phyloP scores from a whole-genome alignment of 2,797 vertebrate species.

The Novumbra hubbsi region DNA sequence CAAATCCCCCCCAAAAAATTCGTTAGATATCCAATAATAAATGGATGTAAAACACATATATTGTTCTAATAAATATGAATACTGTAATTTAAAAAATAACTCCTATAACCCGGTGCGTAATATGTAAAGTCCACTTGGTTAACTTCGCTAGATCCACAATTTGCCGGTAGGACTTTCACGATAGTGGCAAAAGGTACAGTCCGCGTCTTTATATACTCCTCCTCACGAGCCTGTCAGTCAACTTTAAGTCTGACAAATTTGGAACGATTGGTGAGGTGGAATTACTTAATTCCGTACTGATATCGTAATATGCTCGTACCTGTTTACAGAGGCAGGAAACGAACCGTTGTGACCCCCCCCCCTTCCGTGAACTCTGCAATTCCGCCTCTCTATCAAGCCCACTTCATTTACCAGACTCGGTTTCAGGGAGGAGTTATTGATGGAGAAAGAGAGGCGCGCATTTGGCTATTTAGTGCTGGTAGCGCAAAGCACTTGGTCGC shows the following conservation, averaged over 20 bases:
- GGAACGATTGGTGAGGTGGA: constrained; percentile 59
- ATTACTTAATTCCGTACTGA: constrained; percentile 77
- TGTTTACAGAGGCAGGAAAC: constrained; percentile 43
- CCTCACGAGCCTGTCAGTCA: constrained; percentile 75
- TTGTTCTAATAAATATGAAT: constrained; percentile 25
- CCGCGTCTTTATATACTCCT: constrained; percentile 76
- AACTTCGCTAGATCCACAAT: constrained; percentile 60
- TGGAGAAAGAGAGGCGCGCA: constrained; percentile 27
- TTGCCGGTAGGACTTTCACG: constrained; percentile 43
- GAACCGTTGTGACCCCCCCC: constrained; percentile 26
- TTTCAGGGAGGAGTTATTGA: constrained; percentile 38
- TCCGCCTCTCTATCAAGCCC: constrained; percentile 19
- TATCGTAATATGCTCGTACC: constrained; percentile 65
- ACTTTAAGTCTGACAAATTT: constrained; percentile 52
- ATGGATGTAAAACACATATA: constrained; percentile 6
- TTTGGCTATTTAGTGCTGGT: background rate
- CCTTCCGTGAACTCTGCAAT: constrained; percentile 32
- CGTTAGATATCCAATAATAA: constrained; percentile 46
- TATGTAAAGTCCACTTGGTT: constrained; percentile 63
- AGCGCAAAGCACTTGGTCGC: background rate
- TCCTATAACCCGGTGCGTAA: constrained; percentile 47
- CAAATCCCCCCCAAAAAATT: constrained; percentile 23
- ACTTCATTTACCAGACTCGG: constrained; percentile 27
- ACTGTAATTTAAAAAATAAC: constrained; percentile 38
- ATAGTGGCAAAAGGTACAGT: constrained; percentile 44